Conservation (phyloP, 1,140 invertebrate genomes). For the Neodiprion virginianus region DNA sequence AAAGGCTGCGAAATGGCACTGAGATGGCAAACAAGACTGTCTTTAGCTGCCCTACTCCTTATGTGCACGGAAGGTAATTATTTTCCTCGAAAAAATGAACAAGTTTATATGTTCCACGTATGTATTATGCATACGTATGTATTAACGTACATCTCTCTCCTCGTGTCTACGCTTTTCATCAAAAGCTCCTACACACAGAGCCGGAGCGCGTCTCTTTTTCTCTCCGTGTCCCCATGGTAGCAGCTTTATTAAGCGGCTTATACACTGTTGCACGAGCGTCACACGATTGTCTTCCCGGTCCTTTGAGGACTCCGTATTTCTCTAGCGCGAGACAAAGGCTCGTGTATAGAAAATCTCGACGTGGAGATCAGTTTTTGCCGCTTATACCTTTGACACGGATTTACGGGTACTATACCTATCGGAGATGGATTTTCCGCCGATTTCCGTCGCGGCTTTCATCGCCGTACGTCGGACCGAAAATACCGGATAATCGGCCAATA, state of each 20-base stretch:
- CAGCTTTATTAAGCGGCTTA: slow-evolving; percentile 1
- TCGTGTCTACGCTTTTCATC: neutral
- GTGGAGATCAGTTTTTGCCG: neutral
- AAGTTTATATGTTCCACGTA: neutral
- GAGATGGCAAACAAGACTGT: slow-evolving; percentile 60
- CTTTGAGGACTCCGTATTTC: neutral
- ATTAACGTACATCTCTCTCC: neutral
- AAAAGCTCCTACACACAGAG: neutral
- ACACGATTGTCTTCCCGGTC: neutral
- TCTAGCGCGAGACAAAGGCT: neutral
- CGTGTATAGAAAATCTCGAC: neutral
- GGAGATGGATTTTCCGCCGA: too few relatives aligned
- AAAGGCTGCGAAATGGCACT: slow-evolving; percentile 56
- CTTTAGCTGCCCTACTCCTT: slow-evolving; percentile 60
- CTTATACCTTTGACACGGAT: too few relatives aligned
- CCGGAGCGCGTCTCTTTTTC: neutral
- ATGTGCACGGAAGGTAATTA: slow-evolving; percentile 60
- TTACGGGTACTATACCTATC: too few relatives aligned
- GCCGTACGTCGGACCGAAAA: too few relatives aligned
- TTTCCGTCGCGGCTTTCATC: too few relatives aligned
- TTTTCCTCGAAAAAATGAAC: neutral
- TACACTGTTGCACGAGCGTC: neutral
- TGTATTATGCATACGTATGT: neutral
- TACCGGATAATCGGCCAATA: too few relatives aligned
- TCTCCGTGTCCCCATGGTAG: neutral